These are phyloP conservation scores for Gibbula magus DNA, from an alignment of 2,888 invertebrate genomes.

Conservation along the genomic window DNA sequence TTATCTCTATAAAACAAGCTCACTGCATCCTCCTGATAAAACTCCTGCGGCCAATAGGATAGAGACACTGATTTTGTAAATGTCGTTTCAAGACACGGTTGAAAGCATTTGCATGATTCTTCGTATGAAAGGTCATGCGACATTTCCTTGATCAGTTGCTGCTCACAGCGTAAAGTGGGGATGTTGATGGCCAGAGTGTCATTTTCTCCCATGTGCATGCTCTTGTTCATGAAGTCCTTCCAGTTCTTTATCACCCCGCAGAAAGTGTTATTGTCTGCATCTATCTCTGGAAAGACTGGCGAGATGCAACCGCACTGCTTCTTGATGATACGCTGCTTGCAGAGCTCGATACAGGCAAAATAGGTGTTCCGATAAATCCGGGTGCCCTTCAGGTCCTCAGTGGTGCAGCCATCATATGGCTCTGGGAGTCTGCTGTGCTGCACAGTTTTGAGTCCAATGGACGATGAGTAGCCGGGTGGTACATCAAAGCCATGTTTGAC, in stretches of 20 bases:
- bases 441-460: slow-evolving; percentile 65
- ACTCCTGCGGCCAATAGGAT: slow-evolving; percentile 70
- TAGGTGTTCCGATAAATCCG: slow-evolving; percentile 61
- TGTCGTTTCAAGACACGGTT: slow-evolving; percentile 65
- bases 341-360: slow-evolving; percentile 67
- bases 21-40: slow-evolving; percentile 63
- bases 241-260: slow-evolving; percentile 66
- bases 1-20: slow-evolving; percentile 52
- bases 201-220: slow-evolving; percentile 28
- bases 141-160: slow-evolving; percentile 52
- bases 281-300: slow-evolving; percentile 58
- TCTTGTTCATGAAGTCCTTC: slow-evolving; percentile 38
- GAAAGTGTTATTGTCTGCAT: slow-evolving; percentile 51
- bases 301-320: slow-evolving; percentile 65
- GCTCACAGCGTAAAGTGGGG: slow-evolving; percentile 57
- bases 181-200: slow-evolving; percentile 43
- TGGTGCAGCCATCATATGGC: slow-evolving; percentile 70
- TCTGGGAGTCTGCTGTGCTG: slow-evolving; percentile 57
- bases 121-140: slow-evolving; percentile 67
- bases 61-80: slow-evolving; percentile 68
- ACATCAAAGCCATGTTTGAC: slow-evolving; percentile 71
- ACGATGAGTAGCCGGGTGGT: slow-evolving; percentile 70
- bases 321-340: slow-evolving; percentile 66
- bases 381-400: slow-evolving; percentile 43
- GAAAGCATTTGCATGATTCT: slow-evolving; percentile 58